A percentile compares a stretch with the other conserved stretches of the same genome.
Conservation (phyloP, 2,888 invertebrate genomes). For the Cerastis leucographa region DNA sequence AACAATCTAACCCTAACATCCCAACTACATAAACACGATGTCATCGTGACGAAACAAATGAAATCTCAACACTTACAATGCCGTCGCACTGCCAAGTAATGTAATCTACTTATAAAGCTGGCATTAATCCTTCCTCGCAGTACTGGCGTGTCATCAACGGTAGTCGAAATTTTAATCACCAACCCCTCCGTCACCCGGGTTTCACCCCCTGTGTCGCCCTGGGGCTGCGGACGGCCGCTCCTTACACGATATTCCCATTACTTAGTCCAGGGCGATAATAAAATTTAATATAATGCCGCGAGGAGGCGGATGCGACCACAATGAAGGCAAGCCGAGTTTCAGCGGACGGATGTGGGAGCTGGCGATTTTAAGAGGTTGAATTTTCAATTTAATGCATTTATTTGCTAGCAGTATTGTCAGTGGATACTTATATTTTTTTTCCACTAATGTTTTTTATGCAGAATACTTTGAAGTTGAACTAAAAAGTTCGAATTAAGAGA, state of each 20-base stretch:
- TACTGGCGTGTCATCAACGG: slow-evolving; percentile 89
- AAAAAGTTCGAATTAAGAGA: neutral
- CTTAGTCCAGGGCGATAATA: slow-evolving; percentile 91
- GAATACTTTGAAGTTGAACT: neutral
- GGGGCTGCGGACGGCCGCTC: slow-evolving; percentile 87
- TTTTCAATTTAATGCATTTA: slow-evolving; percentile 48
- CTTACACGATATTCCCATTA: slow-evolving; percentile 91
- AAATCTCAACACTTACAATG: slow-evolving; percentile 80
- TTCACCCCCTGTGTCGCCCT: slow-evolving; percentile 77
- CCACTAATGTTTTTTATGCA: neutral
- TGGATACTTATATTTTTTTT: neutral
- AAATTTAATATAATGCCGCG: slow-evolving; percentile 90
- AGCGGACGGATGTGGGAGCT: slow-evolving; percentile 66
- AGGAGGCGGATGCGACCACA: slow-evolving; percentile 87
- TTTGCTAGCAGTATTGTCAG: slow-evolving; percentile 27
- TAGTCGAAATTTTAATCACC: slow-evolving; percentile 90
- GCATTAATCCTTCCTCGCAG: slow-evolving; percentile 88
- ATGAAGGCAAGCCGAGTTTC: slow-evolving; percentile 75
- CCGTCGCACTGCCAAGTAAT: slow-evolving; percentile 82
- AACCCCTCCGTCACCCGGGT: slow-evolving; percentile 57
- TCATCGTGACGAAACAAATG: slow-evolving; percentile 70
- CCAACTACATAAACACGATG: slow-evolving; percentile 55
- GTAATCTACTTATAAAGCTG: slow-evolving; percentile 89
- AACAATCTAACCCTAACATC: slow-evolving; percentile 40
- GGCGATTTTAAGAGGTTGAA: slow-evolving; percentile 68